Evolutionary conservation across 2,888 invertebrate species (phyloP).

Genomic region (Microctonus brassicae): DNA sequence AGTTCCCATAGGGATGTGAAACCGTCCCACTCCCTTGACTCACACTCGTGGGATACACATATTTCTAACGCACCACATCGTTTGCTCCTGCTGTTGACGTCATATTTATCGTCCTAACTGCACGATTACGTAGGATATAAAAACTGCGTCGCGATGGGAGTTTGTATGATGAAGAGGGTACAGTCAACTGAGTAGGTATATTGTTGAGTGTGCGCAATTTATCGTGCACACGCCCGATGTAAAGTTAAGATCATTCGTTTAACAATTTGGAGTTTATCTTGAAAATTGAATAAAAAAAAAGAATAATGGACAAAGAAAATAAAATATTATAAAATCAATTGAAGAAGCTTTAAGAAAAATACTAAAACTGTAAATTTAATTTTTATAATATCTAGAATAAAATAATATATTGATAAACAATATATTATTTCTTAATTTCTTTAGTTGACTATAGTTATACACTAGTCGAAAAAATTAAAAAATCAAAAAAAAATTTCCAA

Average conservation of each 20-base stretch:
- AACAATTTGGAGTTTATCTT: constrained; percentile 36
- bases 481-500: too few species aligned
- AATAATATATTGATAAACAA: too few species aligned
- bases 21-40: background rate
- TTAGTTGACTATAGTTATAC: too few species aligned
- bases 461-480: too few species aligned
- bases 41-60: constrained; percentile 47
- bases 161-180: constrained; percentile 4
- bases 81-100: constrained; percentile 60
- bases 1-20: background rate
- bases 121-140: constrained; percentile 57
- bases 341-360: too few species aligned
- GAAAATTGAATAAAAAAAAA: background rate
- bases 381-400: too few species aligned
- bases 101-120: constrained; percentile 63
- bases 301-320: too few species aligned
- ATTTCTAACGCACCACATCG: constrained; percentile 50
- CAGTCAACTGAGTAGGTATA: background rate
- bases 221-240: constrained; percentile 37
- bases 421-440: too few species aligned
- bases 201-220: constrained; percentile 29
- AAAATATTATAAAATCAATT: background rate
- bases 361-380: too few species aligned
- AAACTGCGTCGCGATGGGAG: constrained; percentile 52
- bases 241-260: constrained; percentile 44